phyloP scores from a whole-genome alignment of 1,140 invertebrate species.

The Euborellia annulipes region DNA sequence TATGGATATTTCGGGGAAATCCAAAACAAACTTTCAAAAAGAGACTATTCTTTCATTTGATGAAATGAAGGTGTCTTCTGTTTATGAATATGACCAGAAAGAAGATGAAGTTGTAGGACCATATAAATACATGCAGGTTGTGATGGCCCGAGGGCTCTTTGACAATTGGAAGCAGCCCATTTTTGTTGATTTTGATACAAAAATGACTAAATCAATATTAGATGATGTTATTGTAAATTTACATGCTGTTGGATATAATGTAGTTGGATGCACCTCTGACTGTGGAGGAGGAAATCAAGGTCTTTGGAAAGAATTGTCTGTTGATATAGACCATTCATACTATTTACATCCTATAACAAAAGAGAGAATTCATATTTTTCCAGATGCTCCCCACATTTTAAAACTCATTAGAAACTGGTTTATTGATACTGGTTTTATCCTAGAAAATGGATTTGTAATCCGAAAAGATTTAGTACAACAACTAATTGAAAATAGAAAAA shows the following conservation, averaged over 20 bases:
- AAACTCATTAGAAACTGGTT: slow-evolving; percentile 15
- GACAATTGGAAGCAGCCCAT: slow-evolving; percentile 23
- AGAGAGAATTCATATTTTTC: slow-evolving; percentile 12
- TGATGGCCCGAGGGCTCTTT: slow-evolving; percentile 15
- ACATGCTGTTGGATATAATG: slow-evolving; percentile 9
- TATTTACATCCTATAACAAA: slow-evolving; percentile 9
- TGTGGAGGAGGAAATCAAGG: slow-evolving; percentile 9
- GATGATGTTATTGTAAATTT: slow-evolving; percentile 10
- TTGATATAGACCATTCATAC: not conserved
- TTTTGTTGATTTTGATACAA: slow-evolving; percentile 19
- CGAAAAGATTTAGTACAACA: slow-evolving; percentile 10
- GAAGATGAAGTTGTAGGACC: slow-evolving; percentile 11
- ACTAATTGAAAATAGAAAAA: slow-evolving; percentile 7
- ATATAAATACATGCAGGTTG: slow-evolving; percentile 10
- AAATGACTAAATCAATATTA: slow-evolving; percentile 18
- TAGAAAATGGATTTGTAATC: slow-evolving; percentile 7
- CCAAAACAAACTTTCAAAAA: slow-evolving; percentile 3
- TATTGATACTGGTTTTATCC: slow-evolving; percentile 9
- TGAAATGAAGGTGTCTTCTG: slow-evolving; percentile 11
- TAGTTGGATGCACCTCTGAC: slow-evolving; percentile 12
- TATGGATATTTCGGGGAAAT: slow-evolving; percentile 9
- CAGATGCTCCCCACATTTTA: slow-evolving; percentile 15
- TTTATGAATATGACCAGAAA: slow-evolving; percentile 7
- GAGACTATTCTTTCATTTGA: slow-evolving; percentile 11
- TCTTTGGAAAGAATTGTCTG: slow-evolving; percentile 9